A percentile compares a stretch with the other conserved stretches of the same genome.
Conservation (phyloP, 2,113 vertebrate genomes). For the Xenopus borealis region DNA sequence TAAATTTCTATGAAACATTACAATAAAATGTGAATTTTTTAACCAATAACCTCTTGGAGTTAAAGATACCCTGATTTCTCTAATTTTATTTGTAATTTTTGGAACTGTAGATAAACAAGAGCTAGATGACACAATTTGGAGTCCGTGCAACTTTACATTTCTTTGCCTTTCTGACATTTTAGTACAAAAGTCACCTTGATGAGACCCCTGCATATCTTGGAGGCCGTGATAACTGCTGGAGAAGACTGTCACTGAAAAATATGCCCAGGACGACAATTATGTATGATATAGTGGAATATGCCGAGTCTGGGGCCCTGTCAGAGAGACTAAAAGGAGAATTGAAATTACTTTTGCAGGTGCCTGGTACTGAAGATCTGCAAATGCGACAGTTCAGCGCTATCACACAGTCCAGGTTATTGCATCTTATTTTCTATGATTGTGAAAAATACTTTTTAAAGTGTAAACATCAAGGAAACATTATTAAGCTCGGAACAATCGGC, state of each 20-base stretch:
- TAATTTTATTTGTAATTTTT: no score
- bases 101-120: no score
- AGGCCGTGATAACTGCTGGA: slow-evolving; percentile 65
- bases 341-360: slow-evolving; percentile 55
- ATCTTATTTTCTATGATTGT: no score
- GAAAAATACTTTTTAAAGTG: no score
- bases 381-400: slow-evolving; percentile 46
- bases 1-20: no score
- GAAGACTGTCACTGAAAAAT: slow-evolving; percentile 57
- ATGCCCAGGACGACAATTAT: slow-evolving; percentile 56
- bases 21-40: no score
- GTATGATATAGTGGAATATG: slow-evolving; percentile 57
- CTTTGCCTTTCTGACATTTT: slow-evolving; percentile 10
- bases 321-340: slow-evolving; percentile 52
- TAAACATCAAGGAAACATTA: no score
- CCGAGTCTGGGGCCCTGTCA: slow-evolving; percentile 53
- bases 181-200: slow-evolving; percentile 61
- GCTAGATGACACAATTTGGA: no score
- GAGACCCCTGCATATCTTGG: slow-evolving; percentile 58
- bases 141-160: no score
- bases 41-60: no score
- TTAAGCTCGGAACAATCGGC: no score
- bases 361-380: slow-evolving; percentile 49
- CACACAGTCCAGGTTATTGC: slow-evolving; percentile 53
- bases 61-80: no score